These are phyloP conservation scores for Accipiter cooperii DNA, from an alignment of 2,113 vertebrate species.

Conservation along the genomic window DNA sequence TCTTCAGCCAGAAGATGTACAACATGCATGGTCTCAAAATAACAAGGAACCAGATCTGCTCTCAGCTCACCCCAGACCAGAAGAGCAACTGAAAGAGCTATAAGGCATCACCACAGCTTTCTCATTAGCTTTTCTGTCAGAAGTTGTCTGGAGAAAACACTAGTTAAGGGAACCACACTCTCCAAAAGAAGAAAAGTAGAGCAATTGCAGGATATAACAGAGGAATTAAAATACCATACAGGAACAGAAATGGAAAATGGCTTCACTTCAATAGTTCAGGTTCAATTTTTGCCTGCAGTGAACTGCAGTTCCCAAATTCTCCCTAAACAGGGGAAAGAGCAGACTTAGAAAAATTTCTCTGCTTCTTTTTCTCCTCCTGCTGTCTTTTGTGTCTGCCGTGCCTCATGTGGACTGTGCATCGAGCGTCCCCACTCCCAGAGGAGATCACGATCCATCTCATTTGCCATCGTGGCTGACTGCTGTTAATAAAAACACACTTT, in stretches of 20 bases:
- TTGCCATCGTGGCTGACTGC: neutral
- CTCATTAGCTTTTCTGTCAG: neutral
- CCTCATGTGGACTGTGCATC: neutral
- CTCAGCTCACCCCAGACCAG: neutral
- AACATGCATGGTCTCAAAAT: neutral
- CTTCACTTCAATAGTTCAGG: neutral
- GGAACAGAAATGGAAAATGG: neutral
- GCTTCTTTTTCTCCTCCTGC: neutral
- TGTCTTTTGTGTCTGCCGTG: neutral
- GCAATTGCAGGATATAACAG: neutral
- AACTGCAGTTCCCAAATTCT: neutral
- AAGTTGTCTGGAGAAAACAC: neutral
- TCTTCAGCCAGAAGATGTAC: neutral
- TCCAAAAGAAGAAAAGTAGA: neutral
- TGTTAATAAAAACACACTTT: neutral
- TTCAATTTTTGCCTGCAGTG: neutral
- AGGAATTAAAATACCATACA: neutral
- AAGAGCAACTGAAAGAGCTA: neutral
- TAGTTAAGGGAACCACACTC: neutral
- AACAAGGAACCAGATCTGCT: neutral
- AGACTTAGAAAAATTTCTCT: neutral
- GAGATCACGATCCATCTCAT: neutral
- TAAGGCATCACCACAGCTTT: neutral
- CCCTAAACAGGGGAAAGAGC: neutral
- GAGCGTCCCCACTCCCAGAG: neutral